Percentiles rank a stretch among this genome's conserved stretches.
These are phyloP conservation scores for Bovichtus diacanthus DNA, from an alignment of 2,797 vertebrate species.

Conservation along the genomic window DNA sequence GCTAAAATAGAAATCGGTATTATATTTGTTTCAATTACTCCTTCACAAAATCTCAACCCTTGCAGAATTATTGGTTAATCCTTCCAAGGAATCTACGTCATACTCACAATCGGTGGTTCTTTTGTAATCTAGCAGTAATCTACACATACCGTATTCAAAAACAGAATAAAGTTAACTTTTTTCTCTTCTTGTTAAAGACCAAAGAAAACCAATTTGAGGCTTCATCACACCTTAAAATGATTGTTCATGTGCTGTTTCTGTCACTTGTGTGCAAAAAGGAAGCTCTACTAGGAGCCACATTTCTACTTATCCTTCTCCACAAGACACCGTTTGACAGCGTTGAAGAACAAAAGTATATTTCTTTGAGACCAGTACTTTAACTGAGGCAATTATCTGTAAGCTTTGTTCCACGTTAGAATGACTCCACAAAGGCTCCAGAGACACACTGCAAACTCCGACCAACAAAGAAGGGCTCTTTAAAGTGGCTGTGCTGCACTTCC, in stretches of 20 bases:
- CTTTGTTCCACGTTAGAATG: constrained; percentile 58
- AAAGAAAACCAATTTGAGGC: constrained; percentile 5
- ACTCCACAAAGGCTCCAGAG: constrained; percentile 57
- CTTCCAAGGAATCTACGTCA: not conserved
- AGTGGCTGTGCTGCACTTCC: constrained; percentile 57
- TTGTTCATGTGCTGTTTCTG: not conserved
- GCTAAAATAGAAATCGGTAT: not conserved
- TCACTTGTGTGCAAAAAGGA: constrained; percentile 4
- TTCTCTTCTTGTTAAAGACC: not conserved
- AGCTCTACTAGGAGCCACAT: not conserved
- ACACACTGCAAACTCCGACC: constrained; percentile 47
- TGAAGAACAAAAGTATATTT: constrained; percentile 63
- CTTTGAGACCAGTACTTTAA: constrained; percentile 42
- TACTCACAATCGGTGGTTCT: not conserved
- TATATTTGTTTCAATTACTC: constrained; percentile 19
- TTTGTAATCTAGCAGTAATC: not conserved
- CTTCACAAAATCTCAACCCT: not conserved
- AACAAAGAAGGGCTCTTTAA: constrained; percentile 52
- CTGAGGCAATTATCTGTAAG: constrained; percentile 61
- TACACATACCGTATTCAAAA: constrained; percentile 1
- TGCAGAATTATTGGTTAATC: not conserved
- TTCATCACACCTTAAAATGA: constrained; percentile 6
- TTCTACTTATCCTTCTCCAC: constrained; percentile 28
- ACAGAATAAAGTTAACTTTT: not conserved
- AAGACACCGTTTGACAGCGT: constrained; percentile 49